These are phyloP conservation scores for Mongoloraphidia duomilia DNA, from an alignment of 2,888 invertebrate species.

Conservation along the genomic window DNA sequence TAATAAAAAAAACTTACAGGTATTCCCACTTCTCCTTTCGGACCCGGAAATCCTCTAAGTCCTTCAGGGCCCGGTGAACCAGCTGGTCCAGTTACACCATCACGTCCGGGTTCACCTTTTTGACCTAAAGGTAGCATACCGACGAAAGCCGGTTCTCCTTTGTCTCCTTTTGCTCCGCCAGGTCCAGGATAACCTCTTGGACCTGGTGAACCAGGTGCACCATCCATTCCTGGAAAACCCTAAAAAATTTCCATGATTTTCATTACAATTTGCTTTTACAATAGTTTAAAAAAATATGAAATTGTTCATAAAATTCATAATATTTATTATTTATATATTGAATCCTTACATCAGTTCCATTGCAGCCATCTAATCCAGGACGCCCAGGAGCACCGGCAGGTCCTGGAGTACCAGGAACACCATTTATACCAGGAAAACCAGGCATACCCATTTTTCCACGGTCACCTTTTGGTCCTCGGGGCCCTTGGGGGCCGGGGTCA, in stretches of 20 bases:
- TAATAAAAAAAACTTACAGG: constrained; percentile 30
- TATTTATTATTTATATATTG: neutral
- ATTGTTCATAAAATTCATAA: constrained; percentile 4
- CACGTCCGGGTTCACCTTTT: constrained; percentile 70
- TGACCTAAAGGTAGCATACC: constrained; percentile 61
- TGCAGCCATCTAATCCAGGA: constrained; percentile 87
- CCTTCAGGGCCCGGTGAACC: constrained; percentile 52
- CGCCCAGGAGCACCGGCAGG: constrained; percentile 57
- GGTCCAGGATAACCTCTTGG: constrained; percentile 60
- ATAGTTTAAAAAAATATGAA: constrained; percentile 2
- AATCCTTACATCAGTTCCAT: constrained; percentile 77
- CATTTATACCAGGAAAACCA: constrained; percentile 68
- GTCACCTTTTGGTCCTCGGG: constrained; percentile 72
- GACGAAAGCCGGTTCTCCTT: constrained; percentile 66
- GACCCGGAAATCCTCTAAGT: constrained; percentile 40
- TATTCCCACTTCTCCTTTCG: constrained; percentile 45
- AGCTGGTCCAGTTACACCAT: constrained; percentile 52
- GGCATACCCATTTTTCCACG: constrained; percentile 75
- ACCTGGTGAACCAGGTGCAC: constrained; percentile 55
- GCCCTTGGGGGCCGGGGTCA: constrained; percentile 67
- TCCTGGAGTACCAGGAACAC: constrained; percentile 57
- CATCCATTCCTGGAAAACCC: constrained; percentile 62
- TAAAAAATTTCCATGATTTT: constrained; percentile 21
- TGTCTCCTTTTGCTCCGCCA: constrained; percentile 55
- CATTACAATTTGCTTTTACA: neutral